Evolutionary conservation across 2,888 invertebrate genomes (phyloP), one percentile per base, ranked within the genome.

Genomic region (Temnothorax rugatulus): DNA sequence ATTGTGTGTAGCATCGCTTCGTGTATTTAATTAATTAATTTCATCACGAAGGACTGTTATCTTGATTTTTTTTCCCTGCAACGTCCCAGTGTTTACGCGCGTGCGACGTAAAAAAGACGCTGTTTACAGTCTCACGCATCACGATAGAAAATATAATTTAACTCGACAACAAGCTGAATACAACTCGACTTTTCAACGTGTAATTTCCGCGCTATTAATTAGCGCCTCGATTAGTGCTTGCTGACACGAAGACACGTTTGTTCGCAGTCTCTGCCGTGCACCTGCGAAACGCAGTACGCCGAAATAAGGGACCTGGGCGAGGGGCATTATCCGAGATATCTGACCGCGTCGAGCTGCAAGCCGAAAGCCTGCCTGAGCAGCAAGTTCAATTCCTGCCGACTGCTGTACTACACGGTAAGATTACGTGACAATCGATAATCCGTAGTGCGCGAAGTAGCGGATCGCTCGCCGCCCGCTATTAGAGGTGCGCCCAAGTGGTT

Each of bases 321-420:
- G 18, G 91, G 90, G 3, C 87, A 91, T 79, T 93, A 93, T 77
- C 93, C 93, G 3, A 89, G 92, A 76, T 93, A 92, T 69, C 83
- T 93, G 47, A 89, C 91, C 2, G 86, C 73, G 0, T 91, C 92
- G 0, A 86, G 74, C 0, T 93, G 93, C 83, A 90, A 87, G 5
- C 68, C 86, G 11, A 92, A 90, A 44, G 57, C 86, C 15, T 90
- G 90, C 47, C 87, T 87, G 79, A 88, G 77, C 64, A 92, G 77
- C 64, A 92, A 90, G 77, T 90, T 91, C 47, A 89, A 90, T 79
- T 87, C 89, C 41, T 93, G 93, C 86, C 89, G 84, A 75, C 73
- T 91, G 29, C 84, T 92, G 18, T 74, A 90, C 7, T 93, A 93
- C 68, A 90, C 85, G 87, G 93, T 93, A 73, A 88, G 77, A 81